Percentiles rank a stretch among this genome's conserved stretches.
phyloP scores from a whole-genome alignment of 2,113 vertebrate species.

The Scomber scombrus region DNA sequence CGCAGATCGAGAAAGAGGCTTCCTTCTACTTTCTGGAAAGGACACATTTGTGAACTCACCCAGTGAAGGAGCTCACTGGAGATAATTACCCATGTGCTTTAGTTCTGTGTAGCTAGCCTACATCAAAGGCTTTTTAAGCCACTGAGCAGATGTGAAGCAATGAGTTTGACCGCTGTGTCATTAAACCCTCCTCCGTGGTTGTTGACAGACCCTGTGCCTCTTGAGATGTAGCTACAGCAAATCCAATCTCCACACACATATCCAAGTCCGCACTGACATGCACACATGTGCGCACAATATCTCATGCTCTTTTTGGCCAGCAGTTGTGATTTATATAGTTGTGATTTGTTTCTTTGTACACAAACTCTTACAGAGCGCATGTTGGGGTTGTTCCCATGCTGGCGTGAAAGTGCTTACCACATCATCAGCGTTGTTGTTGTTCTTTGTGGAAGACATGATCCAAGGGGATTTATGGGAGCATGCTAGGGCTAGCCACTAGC shows the following conservation, averaged over 20 bases:
- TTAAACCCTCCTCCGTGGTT: constrained; percentile 65
- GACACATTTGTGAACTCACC: constrained; percentile 36
- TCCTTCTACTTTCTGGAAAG: constrained; percentile 37
- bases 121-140: constrained; percentile 66
- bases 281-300: constrained; percentile 13
- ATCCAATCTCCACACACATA: constrained; percentile 38
- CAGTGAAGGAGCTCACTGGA: constrained; percentile 47
- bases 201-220: constrained; percentile 64
- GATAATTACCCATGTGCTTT: constrained; percentile 64
- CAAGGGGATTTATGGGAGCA: constrained; percentile 33
- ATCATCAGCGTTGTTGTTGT: constrained; percentile 48
- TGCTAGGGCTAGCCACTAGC: constrained; percentile 13
- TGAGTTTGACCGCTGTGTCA: constrained; percentile 73
- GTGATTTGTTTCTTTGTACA: constrained; percentile 57
- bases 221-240: constrained; percentile 56
- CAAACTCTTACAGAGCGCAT: constrained; percentile 26
- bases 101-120: constrained; percentile 31
- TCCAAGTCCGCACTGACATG: not conserved
- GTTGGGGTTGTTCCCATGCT: constrained; percentile 22
- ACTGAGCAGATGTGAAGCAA: constrained; percentile 66
- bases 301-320: constrained; percentile 34
- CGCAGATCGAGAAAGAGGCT: constrained; percentile 9
- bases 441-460: constrained; percentile 42
- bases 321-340: constrained; percentile 38
- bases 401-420: constrained; percentile 52